Evolutionary conservation across 2,113 vertebrate species (phyloP).

Genomic region (Heterotilapia buettikoferi): DNA sequence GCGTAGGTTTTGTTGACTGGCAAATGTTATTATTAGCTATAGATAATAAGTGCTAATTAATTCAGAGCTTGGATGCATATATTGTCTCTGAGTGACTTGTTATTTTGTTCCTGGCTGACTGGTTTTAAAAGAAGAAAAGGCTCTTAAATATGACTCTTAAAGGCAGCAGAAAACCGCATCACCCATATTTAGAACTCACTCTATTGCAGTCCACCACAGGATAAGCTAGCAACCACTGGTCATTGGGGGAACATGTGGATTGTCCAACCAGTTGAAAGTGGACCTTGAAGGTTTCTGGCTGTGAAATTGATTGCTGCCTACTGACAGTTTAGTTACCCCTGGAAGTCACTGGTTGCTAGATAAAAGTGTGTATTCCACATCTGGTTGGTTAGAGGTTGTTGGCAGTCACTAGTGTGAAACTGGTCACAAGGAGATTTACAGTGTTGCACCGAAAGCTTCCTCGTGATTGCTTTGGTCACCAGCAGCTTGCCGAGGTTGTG

Average conservation of each 20-base stretch:
- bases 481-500: background rate
- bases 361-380: background rate
- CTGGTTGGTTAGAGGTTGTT: background rate
- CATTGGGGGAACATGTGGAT: background rate
- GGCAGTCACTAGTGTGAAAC: background rate
- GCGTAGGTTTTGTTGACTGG: background rate
- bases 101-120: background rate
- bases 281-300: background rate
- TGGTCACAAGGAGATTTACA: background rate
- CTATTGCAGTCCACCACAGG: background rate
- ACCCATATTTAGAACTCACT: background rate
- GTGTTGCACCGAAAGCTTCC: background rate
- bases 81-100: background rate
- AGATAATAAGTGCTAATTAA: background rate
- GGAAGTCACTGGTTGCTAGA: background rate
- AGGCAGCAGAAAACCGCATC: background rate
- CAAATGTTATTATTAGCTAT: background rate
- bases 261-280: background rate
- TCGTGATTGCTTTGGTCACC: background rate
- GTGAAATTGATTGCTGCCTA: background rate
- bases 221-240: background rate
- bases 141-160: background rate
- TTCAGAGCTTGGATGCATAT: background rate
- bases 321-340: background rate
- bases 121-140: background rate